Base-by-base conservation (phyloP, 2,797 vertebrate genomes). In the Bryconaethiops microstoma region DNA sequence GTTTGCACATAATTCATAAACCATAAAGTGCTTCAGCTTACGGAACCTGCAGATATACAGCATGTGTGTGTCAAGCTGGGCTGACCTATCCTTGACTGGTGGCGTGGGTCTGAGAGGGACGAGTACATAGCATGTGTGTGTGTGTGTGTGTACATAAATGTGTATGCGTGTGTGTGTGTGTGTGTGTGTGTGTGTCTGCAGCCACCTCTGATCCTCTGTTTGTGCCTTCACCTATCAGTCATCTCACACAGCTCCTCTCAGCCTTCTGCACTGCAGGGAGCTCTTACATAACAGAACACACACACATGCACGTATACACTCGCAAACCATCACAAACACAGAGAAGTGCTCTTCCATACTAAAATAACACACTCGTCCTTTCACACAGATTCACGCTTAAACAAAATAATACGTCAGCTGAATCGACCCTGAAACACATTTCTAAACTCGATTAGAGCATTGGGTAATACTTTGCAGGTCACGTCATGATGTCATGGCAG, bases 241-340 rank as follows among this genome's bases (percentile, higher is more conserved):
- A 29, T 29, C 67, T 29, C n/a, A 42, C 45, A 29, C 74, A 40
- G 25, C 13, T 16, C 39, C 8, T 70, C 67, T n/a, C 42, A 39
- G 65, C 45, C 29, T 23, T 35, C 57, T 78, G 35, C 59, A 70
- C 79, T 63, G 55, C 57, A 69, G 73, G 79, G 42, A 69, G n/a
- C 72, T 9, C 74, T 76, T 71, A 70, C 29, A 48, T 57, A 70
- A 29, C 8, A 64, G 29, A 50, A 68, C 42, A 68, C 16, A 42
- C 50, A 77, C 12, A 14, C n/a, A 45, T n/a, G 57, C 40, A 67
- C 13, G 35, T 35, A 48, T 52, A 52, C 48, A 52, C 13, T 12
- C 12, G 5, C 48, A 4, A 16, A 13, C 48, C 48, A 52, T 52
- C 13, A 57, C 52, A 45, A 5, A 29, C 45, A 9, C 3, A 14